Conservation (phyloP, 2,113 vertebrate genomes). For the Dasyprocta punctata region DNA sequence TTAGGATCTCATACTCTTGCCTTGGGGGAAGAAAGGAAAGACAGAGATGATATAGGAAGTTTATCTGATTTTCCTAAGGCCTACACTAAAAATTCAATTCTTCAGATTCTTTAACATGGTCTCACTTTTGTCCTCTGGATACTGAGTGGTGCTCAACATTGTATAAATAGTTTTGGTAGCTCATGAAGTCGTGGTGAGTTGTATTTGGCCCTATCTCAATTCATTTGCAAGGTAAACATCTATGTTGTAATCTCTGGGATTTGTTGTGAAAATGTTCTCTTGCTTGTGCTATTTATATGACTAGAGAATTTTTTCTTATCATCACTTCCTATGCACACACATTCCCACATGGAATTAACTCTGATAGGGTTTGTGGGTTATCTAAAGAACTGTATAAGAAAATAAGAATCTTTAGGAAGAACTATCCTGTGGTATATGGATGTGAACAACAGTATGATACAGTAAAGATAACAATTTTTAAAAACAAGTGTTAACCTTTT, state of each 20-base stretch:
- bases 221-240: constrained; percentile 31
- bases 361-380: neutral
- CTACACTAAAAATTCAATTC: constrained; percentile 65
- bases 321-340: neutral
- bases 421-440: neutral
- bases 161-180: neutral
- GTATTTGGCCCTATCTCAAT: neutral
- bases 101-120: constrained; percentile 65
- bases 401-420: neutral
- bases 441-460: neutral
- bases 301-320: constrained; percentile 14
- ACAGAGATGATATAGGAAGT: constrained; percentile 1
- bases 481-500: neutral
- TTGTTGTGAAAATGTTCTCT: constrained; percentile 47
- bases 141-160: constrained; percentile 5
- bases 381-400: neutral
- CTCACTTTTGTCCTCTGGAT: constrained; percentile 41
- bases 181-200: constrained; percentile 32
- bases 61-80: constrained; percentile 59
- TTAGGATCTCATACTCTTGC: constrained; percentile 38
- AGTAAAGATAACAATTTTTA: neutral
- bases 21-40: constrained; percentile 45
- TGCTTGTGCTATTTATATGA: constrained; percentile 34
- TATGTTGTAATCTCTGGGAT: neutral
- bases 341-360: neutral